Evolutionary conservation across 2,113 vertebrate genomes (phyloP), one percentile per base, ranked within the genome.

Genomic region (Gobius niger): DNA sequence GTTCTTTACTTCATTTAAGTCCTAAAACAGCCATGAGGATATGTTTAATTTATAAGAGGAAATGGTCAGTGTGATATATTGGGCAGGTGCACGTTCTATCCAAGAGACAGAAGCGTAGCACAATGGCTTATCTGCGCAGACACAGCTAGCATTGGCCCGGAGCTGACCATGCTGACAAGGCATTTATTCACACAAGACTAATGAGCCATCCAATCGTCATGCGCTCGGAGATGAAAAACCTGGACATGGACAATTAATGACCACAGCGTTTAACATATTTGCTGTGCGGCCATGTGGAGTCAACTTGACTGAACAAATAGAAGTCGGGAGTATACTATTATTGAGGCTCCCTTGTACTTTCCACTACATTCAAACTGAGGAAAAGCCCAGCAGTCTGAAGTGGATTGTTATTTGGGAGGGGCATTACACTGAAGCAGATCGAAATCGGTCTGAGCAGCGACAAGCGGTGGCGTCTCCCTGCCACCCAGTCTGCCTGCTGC

Each of bases 401-500:
- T 82, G 86, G 88, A 92, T 93, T 92, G 93, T 93, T 94, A 90
- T 92, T 92, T 90, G 90, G 90, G 88, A 85, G 88, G 90, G 90
- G 88, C 86, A 82, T 90, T 80, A 88, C 83, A 80, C 62, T 70
- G 78, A 52, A 78, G 66, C 78, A 92, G 91, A 93, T 93, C 89
- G 86, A 91, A 93, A 93, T 93, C 92, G 80, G 90, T 91, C 92
- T 90, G 88, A 86, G 83, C 84, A 91, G 88, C 92, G 90, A 92
- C 92, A 91, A 88, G 85, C 72, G 88, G 91, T 93, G 90, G 90
- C 93, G 91, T 93, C 92, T 93, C 91, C 86, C 88, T 92, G 90
- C 90, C 91, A 91, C 91, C 89, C 92, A 90, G 92, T 92, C 92
- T 92, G 89, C 88, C 89, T 82, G 81, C 83, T 73, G 78, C 76